phyloP scores from a whole-genome alignment of 2,888 invertebrate genomes.

The Eristalinus sepulchralis region DNA sequence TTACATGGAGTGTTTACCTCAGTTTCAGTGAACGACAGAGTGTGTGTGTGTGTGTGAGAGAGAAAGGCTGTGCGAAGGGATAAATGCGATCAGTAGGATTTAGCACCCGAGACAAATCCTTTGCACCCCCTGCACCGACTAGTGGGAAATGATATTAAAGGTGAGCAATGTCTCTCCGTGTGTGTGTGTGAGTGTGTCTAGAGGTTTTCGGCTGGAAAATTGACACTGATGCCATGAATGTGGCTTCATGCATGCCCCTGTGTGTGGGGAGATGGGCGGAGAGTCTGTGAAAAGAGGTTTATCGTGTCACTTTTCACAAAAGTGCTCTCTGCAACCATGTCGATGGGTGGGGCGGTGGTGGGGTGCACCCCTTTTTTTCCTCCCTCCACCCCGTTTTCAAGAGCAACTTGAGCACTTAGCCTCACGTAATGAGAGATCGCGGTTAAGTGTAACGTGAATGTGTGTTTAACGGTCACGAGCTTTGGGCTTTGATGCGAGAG shows the following conservation, averaged over 20 bases:
- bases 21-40: too few species aligned
- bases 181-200: not conserved
- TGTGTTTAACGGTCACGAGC: not conserved
- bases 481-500: not conserved
- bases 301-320: conserved; percentile 39
- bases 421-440: not conserved
- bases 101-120: conserved; percentile 63
- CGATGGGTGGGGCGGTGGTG: not conserved
- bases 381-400: conserved; percentile 1
- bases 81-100: conserved; percentile 70
- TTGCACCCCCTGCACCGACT: conserved; percentile 21
- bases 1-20: conserved; percentile 4
- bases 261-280: not conserved
- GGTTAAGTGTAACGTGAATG: not conserved
- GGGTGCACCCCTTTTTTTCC: not conserved
- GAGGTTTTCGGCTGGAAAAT: conserved; percentile 21
- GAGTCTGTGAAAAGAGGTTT: conserved; percentile 37
- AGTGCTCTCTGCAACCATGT: conserved; percentile 27
- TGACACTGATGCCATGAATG: conserved; percentile 34
- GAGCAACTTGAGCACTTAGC: conserved; percentile 3
- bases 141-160: conserved; percentile 47
- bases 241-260: not conserved
- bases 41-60: conserved; percentile 20
- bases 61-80: conserved; percentile 43
- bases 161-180: not conserved